Conservation (phyloP, 2,797 vertebrate genomes). For the Bradypus variegatus region DNA sequence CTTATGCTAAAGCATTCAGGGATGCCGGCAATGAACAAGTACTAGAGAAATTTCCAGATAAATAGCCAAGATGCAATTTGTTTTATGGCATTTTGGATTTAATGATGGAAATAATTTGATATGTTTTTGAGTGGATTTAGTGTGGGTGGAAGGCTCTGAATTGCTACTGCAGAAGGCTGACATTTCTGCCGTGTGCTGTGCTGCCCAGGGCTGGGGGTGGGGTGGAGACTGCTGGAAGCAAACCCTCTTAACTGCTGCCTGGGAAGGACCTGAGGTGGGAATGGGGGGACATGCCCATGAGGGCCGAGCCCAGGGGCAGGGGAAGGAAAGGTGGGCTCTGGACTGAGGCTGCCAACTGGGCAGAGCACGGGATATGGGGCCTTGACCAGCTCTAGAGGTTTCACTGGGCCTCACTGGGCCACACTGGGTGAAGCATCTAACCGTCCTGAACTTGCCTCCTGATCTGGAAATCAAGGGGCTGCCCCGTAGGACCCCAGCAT, state of each 20-base stretch:
- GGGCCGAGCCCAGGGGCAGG: too few species aligned
- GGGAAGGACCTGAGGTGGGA: not conserved
- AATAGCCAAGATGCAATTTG: conserved; percentile 51
- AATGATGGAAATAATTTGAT: conserved; percentile 63
- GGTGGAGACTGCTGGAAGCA: not conserved
- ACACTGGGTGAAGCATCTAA: not conserved
- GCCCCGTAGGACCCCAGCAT: too few species aligned
- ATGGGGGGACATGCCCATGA: too few species aligned
- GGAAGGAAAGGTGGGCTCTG: not conserved
- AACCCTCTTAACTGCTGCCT: too few species aligned
- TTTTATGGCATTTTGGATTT: conserved; percentile 61
- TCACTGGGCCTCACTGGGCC: not conserved
- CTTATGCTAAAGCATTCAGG: conserved; percentile 32
- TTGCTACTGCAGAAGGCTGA: not conserved
- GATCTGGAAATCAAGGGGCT: not conserved
- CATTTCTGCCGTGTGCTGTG: not conserved
- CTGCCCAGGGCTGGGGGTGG: not conserved
- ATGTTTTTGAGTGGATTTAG: conserved; percentile 41
- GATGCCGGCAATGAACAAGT: not conserved
- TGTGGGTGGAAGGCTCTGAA: conserved; percentile 33
- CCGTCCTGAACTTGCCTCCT: not conserved
- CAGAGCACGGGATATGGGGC: not conserved
- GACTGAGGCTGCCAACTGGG: not conserved
- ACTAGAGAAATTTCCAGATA: conserved; percentile 49
- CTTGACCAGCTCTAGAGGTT: not conserved